Base-by-base conservation (phyloP, 2,113 vertebrate species). In the Mungos mungo region DNA sequence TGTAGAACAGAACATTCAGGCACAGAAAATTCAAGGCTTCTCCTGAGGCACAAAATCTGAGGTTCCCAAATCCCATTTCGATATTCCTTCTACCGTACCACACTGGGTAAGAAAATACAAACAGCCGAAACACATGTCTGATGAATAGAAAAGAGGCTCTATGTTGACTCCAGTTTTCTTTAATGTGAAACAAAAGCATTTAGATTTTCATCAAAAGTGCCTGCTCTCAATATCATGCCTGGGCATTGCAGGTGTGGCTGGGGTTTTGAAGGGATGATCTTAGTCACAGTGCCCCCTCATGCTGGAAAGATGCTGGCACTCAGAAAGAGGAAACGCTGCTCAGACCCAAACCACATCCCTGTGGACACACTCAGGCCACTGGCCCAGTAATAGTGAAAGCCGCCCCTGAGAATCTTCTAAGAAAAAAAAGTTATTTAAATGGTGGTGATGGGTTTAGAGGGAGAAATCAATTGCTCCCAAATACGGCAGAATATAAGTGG, bases 221-320 rank as follows among this genome's bases (percentile, higher is more conserved):
- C 76, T 8, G 33, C 41, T 23, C 13, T 23, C 18, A 18, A 0
- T 1, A 25, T 8, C 7, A 2, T 0, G 3, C 35, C 50, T 72
- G 3, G 3, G n/a, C 7, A 1, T 50, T 18, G 2, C 0, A 0
- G 2, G 16, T 12, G 7, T 18, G 31, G 10, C 2, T 16, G 63
- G 5, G 18, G 1, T 0, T 25, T 7, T 2, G 19, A n/a, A n/a
- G n/a, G 52, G 94, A 4, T 9, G 25, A 10, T 25, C 1, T 0
- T 3, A 4, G 27, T 13, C 35, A 19, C 23, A 4, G 31, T 4
- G 77, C 25, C 2, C 23, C 13, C 21, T 66, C n/a, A 1, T 0
- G 19, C 7, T 33, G 18, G 54, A 35, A 60, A 35, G 8, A 5
- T 0, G 0, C 1, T 0, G 7, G 7, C 4, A 8, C 29, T 63